phyloP scores from a whole-genome alignment of 2,888 invertebrate species.

The Serrognathus titanus region DNA sequence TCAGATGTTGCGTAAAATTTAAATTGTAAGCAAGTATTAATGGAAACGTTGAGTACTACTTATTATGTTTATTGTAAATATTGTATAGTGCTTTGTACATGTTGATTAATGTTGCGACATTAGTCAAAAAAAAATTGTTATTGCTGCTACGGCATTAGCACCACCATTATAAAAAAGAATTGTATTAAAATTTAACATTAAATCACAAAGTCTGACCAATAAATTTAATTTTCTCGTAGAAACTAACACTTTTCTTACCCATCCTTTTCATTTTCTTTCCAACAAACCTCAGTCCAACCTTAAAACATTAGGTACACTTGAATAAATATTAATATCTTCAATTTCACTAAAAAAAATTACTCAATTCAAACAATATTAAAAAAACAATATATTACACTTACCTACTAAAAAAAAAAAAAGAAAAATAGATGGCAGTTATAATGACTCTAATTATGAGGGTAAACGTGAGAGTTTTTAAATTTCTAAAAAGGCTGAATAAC shows the following conservation, averaged over 20 bases:
- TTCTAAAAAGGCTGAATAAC: too few species aligned
- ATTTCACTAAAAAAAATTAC: too few species aligned
- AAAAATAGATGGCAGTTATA: too few species aligned
- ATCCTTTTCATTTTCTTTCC: background rate
- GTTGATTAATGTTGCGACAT: slow-evolving; percentile 50
- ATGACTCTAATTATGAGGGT: too few species aligned
- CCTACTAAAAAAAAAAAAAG: too few species aligned
- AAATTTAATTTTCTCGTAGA: slow-evolving; percentile 41
- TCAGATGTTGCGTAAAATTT: slow-evolving; percentile 6
- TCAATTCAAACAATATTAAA: too few species aligned
- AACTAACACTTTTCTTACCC: slow-evolving; percentile 22
- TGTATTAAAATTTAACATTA: slow-evolving; percentile 42
- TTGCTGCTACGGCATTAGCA: slow-evolving; percentile 37
- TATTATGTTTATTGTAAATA: slow-evolving; percentile 49
- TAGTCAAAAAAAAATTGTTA: slow-evolving; percentile 41
- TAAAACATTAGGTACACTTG: too few species aligned
- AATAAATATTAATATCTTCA: too few species aligned
- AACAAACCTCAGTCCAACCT: too few species aligned
- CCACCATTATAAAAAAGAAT: slow-evolving; percentile 36
- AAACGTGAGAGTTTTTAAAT: too few species aligned
- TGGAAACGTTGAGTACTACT: slow-evolving; percentile 31
- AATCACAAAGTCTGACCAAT: slow-evolving; percentile 45
- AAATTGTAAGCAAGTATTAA: slow-evolving; percentile 4
- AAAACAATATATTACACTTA: too few species aligned
- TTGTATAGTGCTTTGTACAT: slow-evolving; percentile 58